Percentiles rank a stretch among this genome's conserved stretches.
These are phyloP conservation scores for Cremastinae sp. DNA, from an alignment of 2,888 invertebrate species.

Conservation along the genomic window DNA sequence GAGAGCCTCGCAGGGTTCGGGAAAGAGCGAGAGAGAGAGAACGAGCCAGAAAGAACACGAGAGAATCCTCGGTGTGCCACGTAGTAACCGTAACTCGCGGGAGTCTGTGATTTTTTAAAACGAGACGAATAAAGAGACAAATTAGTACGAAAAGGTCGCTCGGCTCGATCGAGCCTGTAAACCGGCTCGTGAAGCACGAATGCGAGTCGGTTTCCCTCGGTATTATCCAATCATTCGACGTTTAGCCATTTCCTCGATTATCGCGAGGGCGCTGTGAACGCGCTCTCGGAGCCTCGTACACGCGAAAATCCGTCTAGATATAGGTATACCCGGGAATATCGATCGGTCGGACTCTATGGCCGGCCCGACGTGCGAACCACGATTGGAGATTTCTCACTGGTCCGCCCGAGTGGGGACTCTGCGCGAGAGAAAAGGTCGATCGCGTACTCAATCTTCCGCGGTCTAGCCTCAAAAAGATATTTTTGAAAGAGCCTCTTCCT, in stretches of 20 bases:
- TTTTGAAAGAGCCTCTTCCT: slow-evolving; percentile 50
- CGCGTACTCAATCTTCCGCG: slow-evolving; percentile 42
- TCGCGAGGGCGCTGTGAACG: slow-evolving; percentile 50
- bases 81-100: slow-evolving; percentile 58
- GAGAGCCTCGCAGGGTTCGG: slow-evolving; percentile 17
- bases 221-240: slow-evolving; percentile 49
- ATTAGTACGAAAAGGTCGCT: slow-evolving; percentile 35
- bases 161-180: slow-evolving; percentile 19
- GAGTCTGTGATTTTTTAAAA: slow-evolving; percentile 27
- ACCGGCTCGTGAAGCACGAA: slow-evolving; percentile 29
- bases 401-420: slow-evolving; percentile 28
- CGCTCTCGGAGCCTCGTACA: slow-evolving; percentile 10
- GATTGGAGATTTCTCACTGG: slow-evolving; percentile 56
- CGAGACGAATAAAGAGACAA: neutral
- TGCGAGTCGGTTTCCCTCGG: slow-evolving; percentile 34
- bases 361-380: slow-evolving; percentile 56
- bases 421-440: slow-evolving; percentile 53
- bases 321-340: slow-evolving; percentile 49
- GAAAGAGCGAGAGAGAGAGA: slow-evolving; percentile 13
- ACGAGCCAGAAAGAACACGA: slow-evolving; percentile 23
- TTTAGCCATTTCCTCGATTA: slow-evolving; percentile 56
- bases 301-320: slow-evolving; percentile 5
- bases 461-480: slow-evolving; percentile 52
- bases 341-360: slow-evolving; percentile 49
- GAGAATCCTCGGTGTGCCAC: slow-evolving; percentile 53